A percentile compares a stretch with the other conserved stretches of the same genome.
Conservation (phyloP, 1,140 invertebrate species). For the Hyles vespertilio region DNA sequence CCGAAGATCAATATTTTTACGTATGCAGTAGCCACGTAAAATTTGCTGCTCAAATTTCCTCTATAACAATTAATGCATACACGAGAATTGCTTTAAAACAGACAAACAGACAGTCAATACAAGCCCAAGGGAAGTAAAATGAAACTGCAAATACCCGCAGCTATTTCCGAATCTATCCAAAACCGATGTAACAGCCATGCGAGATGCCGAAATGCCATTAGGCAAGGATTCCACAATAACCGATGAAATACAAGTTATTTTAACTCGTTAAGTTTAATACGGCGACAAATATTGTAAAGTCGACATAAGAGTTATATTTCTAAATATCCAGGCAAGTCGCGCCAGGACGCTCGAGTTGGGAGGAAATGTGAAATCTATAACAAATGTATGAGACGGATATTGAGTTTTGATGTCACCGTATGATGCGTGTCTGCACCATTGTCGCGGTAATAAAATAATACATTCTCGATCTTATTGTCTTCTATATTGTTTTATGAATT, state of each 20-base stretch:
- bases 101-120: background rate
- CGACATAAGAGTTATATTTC: conserved; percentile 43
- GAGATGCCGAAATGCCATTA: conserved; percentile 14
- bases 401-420: conserved; percentile 62
- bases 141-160: conserved; percentile 5
- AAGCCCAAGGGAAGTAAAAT: conserved; percentile 4
- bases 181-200: conserved; percentile 6
- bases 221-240: conserved; percentile 34
- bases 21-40: too few relatives aligned
- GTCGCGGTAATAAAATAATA: conserved; percentile 57
- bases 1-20: too few relatives aligned
- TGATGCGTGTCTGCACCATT: conserved; percentile 49
- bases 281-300: conserved; percentile 47
- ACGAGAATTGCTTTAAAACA: background rate
- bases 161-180: conserved; percentile 6
- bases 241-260: conserved; percentile 30
- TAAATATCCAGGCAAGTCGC: conserved; percentile 48
- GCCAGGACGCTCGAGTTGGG: conserved; percentile 28
- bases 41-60: too few relatives aligned
- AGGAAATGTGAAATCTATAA: conserved; percentile 61
- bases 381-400: conserved; percentile 58
- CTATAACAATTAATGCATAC: background rate
- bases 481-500: conserved; percentile 18
- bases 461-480: conserved; percentile 25
- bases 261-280: conserved; percentile 44